Percentiles rank a stretch among this genome's conserved stretches.
phyloP scores from a whole-genome alignment of 2,888 invertebrate species.

The Conistra vaccinii region DNA sequence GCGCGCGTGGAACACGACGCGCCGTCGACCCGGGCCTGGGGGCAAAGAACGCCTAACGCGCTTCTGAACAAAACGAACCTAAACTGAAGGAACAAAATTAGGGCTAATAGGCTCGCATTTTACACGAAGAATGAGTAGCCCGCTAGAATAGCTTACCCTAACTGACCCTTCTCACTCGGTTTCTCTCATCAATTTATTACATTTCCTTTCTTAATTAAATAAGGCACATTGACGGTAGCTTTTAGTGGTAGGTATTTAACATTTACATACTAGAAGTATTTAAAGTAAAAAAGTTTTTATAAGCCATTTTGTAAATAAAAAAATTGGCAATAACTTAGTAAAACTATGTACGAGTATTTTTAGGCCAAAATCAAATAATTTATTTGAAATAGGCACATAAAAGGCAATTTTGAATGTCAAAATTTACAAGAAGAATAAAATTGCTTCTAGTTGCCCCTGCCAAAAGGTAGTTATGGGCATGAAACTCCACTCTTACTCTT shows the following conservation, averaged over 20 bases:
- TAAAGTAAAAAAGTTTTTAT: neutral
- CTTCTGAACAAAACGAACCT: neutral
- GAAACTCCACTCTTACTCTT: too few species aligned
- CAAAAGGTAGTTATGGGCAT: too few species aligned
- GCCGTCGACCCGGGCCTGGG: too few species aligned
- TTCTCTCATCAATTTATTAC: slow-evolving; percentile 8
- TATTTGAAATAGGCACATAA: too few species aligned
- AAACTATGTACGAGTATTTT: neutral
- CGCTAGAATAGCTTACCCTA: neutral
- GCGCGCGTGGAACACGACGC: too few species aligned
- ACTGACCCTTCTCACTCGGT: slow-evolving; percentile 33
- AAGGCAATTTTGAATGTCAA: too few species aligned
- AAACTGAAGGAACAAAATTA: neutral
- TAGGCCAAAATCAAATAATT: neutral
- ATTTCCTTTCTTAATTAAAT: slow-evolving; percentile 11
- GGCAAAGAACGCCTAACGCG: neutral
- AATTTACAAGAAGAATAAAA: too few species aligned
- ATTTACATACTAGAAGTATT: neutral
- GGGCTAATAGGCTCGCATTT: slow-evolving; percentile 23
- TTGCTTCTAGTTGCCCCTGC: too few species aligned
- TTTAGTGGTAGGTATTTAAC: neutral
- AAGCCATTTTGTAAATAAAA: neutral
- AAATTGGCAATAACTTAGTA: too few species aligned
- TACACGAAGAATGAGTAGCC: neutral
- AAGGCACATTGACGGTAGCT: neutral